Evolutionary conservation across 2,113 vertebrate species (phyloP).

Genomic region (Corynorhinus townsendii): DNA sequence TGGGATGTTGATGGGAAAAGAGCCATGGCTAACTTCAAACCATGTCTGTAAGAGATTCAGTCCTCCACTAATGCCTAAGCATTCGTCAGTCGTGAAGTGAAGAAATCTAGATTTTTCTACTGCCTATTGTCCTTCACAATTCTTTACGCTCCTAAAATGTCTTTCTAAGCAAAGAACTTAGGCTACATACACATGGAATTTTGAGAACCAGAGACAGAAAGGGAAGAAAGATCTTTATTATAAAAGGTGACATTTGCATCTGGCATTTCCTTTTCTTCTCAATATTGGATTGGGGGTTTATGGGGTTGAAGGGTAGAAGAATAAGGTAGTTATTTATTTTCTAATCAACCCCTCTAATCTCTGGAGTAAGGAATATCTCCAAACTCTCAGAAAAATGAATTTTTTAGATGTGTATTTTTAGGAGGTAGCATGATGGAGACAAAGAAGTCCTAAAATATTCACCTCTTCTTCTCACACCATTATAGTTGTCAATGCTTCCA

Average conservation of each 20-base stretch:
- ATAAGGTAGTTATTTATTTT: neutral
- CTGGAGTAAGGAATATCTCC: neutral
- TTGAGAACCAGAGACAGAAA: neutral
- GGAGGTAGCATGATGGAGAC: neutral
- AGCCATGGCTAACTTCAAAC: neutral
- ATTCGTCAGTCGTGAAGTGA: neutral
- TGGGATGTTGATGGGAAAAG: neutral
- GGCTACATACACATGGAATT: neutral
- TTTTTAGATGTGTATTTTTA: constrained; percentile 24
- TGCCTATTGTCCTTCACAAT: neutral
- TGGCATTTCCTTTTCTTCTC: neutral
- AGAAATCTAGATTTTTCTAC: neutral
- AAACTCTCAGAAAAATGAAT: neutral
- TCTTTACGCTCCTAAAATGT: neutral
- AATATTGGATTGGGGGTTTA: neutral
- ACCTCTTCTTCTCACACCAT: neutral
- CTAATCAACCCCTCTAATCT: neutral
- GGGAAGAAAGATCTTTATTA: neutral
- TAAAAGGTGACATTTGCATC: neutral
- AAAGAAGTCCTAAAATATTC: neutral
- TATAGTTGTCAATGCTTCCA: neutral
- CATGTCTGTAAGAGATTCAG: neutral
- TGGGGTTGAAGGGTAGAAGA: neutral
- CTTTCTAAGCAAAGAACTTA: neutral
- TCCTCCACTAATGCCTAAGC: neutral